These are phyloP conservation scores for Carassius auratus DNA, from an alignment of 2,113 vertebrate species.

Conservation along the genomic window DNA sequence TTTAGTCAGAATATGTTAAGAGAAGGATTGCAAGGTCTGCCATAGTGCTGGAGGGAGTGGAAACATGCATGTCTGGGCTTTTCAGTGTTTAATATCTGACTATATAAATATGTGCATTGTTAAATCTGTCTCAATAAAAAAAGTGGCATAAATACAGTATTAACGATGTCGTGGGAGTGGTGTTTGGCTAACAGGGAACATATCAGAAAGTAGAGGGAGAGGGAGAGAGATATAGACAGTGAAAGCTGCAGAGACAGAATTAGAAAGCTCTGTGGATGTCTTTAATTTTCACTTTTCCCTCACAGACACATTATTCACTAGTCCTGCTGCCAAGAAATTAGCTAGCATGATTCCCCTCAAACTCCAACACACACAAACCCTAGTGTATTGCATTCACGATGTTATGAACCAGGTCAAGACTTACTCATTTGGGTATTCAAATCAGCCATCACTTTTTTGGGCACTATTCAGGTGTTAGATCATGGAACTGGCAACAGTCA, in stretches of 20 bases:
- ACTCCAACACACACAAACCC: constrained; percentile 26
- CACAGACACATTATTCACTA: constrained; percentile 20
- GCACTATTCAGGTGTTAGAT: constrained; percentile 36
- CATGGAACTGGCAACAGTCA: constrained; percentile 35
- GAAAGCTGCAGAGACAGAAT: background rate
- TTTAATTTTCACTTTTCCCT: constrained; percentile 47
- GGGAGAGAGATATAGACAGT: too few species aligned
- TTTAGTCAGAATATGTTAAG: constrained; percentile 55
- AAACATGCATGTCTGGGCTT: constrained; percentile 68
- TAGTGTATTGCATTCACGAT: background rate
- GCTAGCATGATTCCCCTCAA: background rate
- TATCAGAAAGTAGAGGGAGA: background rate
- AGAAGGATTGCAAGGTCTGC: constrained; percentile 56
- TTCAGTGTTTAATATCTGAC: constrained; percentile 44
- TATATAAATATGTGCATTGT: constrained; percentile 22
- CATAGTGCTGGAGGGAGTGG: constrained; percentile 64
- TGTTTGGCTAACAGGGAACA: too few species aligned
- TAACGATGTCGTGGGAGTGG: constrained; percentile 54
- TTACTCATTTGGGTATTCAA: constrained; percentile 23
- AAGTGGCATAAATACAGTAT: background rate
- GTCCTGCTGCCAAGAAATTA: constrained; percentile 16
- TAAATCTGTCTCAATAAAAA: background rate
- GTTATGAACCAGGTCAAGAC: constrained; percentile 38
- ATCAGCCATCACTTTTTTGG: constrained; percentile 30
- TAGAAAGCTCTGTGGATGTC: constrained; percentile 44